Evolutionary conservation across 2,888 invertebrate species (phyloP), one percentile per base, ranked within the genome.

Genomic region (Amblyjoppa proteus): DNA sequence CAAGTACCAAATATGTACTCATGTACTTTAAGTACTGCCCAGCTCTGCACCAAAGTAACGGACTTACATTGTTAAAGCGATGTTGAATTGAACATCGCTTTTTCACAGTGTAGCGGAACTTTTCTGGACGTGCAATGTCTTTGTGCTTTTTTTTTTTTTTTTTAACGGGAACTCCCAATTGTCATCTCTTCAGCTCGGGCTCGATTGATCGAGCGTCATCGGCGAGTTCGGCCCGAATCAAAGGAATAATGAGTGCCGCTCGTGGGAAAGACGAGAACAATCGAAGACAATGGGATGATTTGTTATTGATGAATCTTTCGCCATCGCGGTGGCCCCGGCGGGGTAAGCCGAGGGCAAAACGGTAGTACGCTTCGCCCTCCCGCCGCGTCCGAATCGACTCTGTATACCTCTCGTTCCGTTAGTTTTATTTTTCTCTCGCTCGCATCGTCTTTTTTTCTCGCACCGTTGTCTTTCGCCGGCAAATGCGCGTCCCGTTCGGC

Each of bases 311-410:
- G 83, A 80, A 83, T 76, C 49, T 56, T 11, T 64, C 58, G 13
- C 58, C 81, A 41, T 80, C 80, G 73, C 71, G 66, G 80, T 56
- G 71, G 71, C 64, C 31, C 13, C 20, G 31, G n/a, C 41, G 28
- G 61, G 9, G 25, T 11, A 38, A 28, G 64, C 64, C 6, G 31
- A 11, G 73, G 45, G 69, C 51, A 38, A 81, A 76, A 84, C 81
- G 38, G 81, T 84, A 77, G 71, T 77, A 88, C 85, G 84, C 87
- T 83, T 87, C 90, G 89, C 88, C 88, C 87, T 88, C 89, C 85
- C 84, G 87, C 68, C 81, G 88, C 74, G 82, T 69, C n/a, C 31
- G 38, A 61, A 64, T 49, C 71, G 49, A 78, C 71, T n/a, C 5
- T 20, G 38, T 64, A 58, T 31, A 31, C 4, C 34, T 3, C 20